Percentiles rank a stretch among this genome's conserved stretches.
phyloP scores from a whole-genome alignment of 2,888 invertebrate species.

The Romanomermis culicivorax region DNA sequence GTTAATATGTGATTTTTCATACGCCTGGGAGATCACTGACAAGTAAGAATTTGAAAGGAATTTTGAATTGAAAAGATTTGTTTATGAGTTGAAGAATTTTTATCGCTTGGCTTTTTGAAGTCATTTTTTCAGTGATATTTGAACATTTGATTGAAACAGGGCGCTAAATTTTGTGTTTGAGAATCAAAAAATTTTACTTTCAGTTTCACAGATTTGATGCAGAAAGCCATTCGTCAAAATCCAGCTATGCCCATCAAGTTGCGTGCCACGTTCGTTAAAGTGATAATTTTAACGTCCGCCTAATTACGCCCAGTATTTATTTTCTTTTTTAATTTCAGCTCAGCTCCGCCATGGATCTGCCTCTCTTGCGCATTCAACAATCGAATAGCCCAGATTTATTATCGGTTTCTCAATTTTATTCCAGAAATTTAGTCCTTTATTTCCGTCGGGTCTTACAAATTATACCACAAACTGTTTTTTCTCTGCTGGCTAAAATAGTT shows the following conservation, averaged over 20 bases:
- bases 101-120: too few species aligned
- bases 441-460: slow-evolving; percentile 79
- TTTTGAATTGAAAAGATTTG: background rate
- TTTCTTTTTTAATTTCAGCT: slow-evolving; percentile 34
- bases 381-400: slow-evolving; percentile 70
- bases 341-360: slow-evolving; percentile 77
- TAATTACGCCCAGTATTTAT: slow-evolving; percentile 8
- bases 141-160: too few species aligned
- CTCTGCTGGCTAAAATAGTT: slow-evolving; percentile 66
- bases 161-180: too few species aligned
- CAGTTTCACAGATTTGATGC: slow-evolving; percentile 64
- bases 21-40: slow-evolving; percentile 82
- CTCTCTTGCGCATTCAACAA: slow-evolving; percentile 74
- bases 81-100: background rate
- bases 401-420: slow-evolving; percentile 47
- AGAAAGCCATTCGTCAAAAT: slow-evolving; percentile 54
- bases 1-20: slow-evolving; percentile 77
- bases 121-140: too few species aligned
- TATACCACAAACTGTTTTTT: slow-evolving; percentile 84
- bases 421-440: slow-evolving; percentile 64
- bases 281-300: slow-evolving; percentile 24
- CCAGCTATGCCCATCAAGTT: slow-evolving; percentile 70
- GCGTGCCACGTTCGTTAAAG: slow-evolving; percentile 72
- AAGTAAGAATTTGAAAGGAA: slow-evolving; percentile 25
- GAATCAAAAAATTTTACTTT: too few species aligned